These are phyloP conservation scores for Cephus nigrinus DNA, from an alignment of 2,888 invertebrate species.

Conservation along the genomic window DNA sequence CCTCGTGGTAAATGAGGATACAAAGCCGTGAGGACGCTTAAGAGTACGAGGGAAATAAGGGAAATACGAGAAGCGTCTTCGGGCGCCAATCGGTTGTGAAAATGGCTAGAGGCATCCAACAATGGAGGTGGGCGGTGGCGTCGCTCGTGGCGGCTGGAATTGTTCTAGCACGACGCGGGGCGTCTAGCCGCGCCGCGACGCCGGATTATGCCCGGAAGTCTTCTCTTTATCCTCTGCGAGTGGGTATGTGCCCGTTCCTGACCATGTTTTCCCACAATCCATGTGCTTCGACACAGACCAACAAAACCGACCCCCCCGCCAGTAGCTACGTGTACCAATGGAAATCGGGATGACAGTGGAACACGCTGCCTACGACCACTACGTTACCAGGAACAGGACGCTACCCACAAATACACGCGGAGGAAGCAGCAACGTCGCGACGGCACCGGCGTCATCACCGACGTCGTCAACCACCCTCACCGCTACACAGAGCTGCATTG, in stretches of 20 bases:
- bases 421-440: conserved; percentile 4
- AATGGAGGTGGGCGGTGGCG: conserved; percentile 41
- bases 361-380: not conserved
- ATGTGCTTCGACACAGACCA: not conserved
- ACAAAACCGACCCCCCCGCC: not conserved
- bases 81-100: conserved; percentile 36
- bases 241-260: not conserved
- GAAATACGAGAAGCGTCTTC: conserved; percentile 23
- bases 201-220: conserved; percentile 66
- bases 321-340: not conserved
- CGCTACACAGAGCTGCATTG: conserved; percentile 10
- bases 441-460: conserved; percentile 22
- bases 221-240: conserved; percentile 54
- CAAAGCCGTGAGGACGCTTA: not conserved
- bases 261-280: not conserved
- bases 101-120: conserved; percentile 46
- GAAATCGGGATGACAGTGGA: not conserved
- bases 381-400: not conserved
- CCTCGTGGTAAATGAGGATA: not conserved
- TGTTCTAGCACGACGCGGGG: conserved; percentile 57
- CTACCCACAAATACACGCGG: not conserved
- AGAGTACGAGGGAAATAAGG: conserved; percentile 14
- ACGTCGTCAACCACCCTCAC: conserved; percentile 8
- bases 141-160: conserved; percentile 55
- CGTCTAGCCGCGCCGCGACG: conserved; percentile 27